phyloP scores from a whole-genome alignment of 2,888 invertebrate genomes.

The Erpobdella octoculata region DNA sequence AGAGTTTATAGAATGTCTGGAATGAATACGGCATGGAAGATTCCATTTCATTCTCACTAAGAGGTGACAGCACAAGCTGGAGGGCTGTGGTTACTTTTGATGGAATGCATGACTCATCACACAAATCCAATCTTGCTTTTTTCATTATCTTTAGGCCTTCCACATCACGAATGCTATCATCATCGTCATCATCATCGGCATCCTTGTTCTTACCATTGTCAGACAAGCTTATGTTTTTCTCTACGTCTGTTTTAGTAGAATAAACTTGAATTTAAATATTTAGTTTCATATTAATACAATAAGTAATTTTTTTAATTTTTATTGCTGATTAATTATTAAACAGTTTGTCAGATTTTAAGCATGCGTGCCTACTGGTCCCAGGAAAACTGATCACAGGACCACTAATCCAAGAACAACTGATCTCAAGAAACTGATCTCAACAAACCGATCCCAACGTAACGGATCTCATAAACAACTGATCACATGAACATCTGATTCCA shows the following conservation, averaged over 20 bases:
- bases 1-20: conserved; percentile 4
- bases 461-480: too few species aligned
- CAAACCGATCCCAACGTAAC: too few species aligned
- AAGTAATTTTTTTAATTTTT: too few species aligned
- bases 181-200: background rate
- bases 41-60: background rate
- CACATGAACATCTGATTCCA: too few species aligned
- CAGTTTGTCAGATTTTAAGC: too few species aligned
- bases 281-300: background rate
- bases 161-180: background rate
- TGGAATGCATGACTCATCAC: conserved; percentile 3
- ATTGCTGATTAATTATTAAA: too few species aligned
- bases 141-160: background rate
- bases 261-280: background rate
- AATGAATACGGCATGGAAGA: background rate
- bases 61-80: conserved; percentile 1
- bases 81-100: background rate
- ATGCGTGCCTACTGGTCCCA: too few species aligned
- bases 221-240: too few species aligned
- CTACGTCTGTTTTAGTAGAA: background rate
- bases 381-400: too few species aligned
- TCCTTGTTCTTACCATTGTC: background rate
- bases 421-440: too few species aligned
- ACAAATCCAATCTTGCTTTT: background rate
- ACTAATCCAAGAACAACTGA: too few species aligned